Evolutionary conservation across 2,797 vertebrate species (phyloP).

Genomic region (Chrosomus eos): DNA sequence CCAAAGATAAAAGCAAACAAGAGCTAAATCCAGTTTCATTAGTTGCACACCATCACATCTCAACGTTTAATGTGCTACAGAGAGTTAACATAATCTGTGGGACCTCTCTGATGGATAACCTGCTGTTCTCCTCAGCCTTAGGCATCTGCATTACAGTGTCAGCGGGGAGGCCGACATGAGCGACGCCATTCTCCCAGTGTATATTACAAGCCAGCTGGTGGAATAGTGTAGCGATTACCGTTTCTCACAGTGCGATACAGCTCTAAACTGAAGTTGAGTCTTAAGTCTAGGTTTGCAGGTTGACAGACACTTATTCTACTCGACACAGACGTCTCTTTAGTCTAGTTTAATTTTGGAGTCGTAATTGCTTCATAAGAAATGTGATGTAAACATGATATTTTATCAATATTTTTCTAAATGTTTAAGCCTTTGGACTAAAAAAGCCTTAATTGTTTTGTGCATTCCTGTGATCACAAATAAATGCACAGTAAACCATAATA

Average conservation of each 20-base stretch:
- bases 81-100: constrained; percentile 48
- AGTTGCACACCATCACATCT: constrained; percentile 38
- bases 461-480: not conserved
- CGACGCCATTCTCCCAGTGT: constrained; percentile 35
- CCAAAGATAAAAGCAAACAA: constrained; percentile 35
- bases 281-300: not conserved
- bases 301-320: not conserved
- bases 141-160: constrained; percentile 56
- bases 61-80: constrained; percentile 42
- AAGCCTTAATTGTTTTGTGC: not conserved
- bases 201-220: constrained; percentile 58
- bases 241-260: not conserved
- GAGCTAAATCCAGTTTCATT: constrained; percentile 41
- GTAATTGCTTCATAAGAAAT: not conserved
- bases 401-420: not conserved
- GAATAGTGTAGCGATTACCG: not conserved
- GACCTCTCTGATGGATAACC: constrained; percentile 44
- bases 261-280: not conserved
- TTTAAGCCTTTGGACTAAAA: not conserved
- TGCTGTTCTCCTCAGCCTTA: constrained; percentile 56
- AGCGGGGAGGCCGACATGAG: constrained; percentile 47
- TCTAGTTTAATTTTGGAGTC: not conserved
- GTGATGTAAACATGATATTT: not conserved
- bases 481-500: no score
- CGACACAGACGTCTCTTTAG: not conserved